Percentiles rank a stretch among this genome's conserved stretches.
Conservation (phyloP, 2,888 invertebrate genomes). For the Drosophila pseudotakahashii region DNA sequence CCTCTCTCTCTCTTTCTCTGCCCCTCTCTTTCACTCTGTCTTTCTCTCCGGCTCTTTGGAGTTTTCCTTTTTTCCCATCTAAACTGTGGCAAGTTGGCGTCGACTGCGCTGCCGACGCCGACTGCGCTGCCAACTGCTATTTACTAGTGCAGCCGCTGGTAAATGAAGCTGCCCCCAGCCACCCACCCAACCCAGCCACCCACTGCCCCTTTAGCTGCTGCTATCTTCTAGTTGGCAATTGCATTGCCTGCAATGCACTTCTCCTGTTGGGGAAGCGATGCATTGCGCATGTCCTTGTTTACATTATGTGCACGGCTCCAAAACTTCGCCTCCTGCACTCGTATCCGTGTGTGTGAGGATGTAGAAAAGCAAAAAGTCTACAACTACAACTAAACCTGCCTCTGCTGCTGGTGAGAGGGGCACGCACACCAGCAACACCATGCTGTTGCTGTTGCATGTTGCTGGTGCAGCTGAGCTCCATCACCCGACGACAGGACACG, state of each 20-base stretch:
- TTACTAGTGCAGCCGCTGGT: conserved; percentile 40
- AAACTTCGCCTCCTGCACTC: conserved; percentile 41
- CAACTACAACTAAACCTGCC: conserved; percentile 67
- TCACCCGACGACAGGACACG: conserved; percentile 37
- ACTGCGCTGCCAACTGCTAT: conserved; percentile 40
- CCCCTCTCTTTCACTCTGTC: conserved; percentile 15
- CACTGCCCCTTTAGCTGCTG: conserved; percentile 25
- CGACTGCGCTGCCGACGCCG: conserved; percentile 51
- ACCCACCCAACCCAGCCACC: conserved; percentile 1
- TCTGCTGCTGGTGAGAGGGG: conserved; percentile 25
- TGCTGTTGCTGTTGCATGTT: conserved; percentile 35
- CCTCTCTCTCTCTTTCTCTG: conserved; percentile 28
- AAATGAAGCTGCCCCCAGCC: conserved; percentile 31
- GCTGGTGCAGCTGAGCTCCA: conserved; percentile 64
- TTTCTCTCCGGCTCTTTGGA: conserved; percentile 26
- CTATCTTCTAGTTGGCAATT: conserved; percentile 77
- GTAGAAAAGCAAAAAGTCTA: conserved; percentile 78
- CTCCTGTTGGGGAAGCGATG: conserved; percentile 73
- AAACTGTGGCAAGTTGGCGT: conserved; percentile 75
- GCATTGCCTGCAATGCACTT: conserved; percentile 70
- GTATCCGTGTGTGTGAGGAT: conserved; percentile 42
- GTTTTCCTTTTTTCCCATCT: conserved; percentile 70
- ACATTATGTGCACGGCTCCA: conserved; percentile 70
- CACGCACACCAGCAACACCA: conserved; percentile 37
- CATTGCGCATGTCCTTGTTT: conserved; percentile 78